Percentiles rank a stretch among this genome's conserved stretches.
These are phyloP conservation scores for Champsocephalus gunnari DNA, from an alignment of 2,797 vertebrate genomes.

Conservation along the genomic window DNA sequence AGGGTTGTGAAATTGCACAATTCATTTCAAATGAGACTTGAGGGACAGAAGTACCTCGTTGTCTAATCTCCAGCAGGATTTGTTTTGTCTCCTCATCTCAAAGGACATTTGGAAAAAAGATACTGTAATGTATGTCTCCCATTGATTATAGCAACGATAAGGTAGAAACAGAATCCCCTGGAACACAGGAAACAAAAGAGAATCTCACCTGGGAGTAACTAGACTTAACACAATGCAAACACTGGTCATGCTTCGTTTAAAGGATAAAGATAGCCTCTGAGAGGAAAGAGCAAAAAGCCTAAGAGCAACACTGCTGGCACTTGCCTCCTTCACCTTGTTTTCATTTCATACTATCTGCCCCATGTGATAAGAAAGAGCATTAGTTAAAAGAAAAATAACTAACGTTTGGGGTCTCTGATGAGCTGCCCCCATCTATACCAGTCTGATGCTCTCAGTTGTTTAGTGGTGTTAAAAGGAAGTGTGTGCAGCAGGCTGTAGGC, in stretches of 20 bases:
- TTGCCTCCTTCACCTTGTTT: slow-evolving; percentile 47
- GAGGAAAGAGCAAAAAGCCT: slow-evolving; percentile 87
- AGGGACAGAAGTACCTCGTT: slow-evolving; percentile 41
- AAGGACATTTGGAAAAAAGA: slow-evolving; percentile 48
- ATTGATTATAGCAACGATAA: slow-evolving; percentile 44
- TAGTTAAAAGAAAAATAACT: background rate
- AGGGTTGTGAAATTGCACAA: slow-evolving; percentile 21
- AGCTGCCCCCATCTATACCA: slow-evolving; percentile 18
- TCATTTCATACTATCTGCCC: slow-evolving; percentile 10
- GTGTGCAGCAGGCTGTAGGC: background rate
- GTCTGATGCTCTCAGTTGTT: background rate
- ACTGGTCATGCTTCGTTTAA: slow-evolving; percentile 93
- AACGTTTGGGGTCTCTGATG: background rate
- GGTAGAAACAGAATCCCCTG: slow-evolving; percentile 75
- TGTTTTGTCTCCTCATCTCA: slow-evolving; percentile 22
- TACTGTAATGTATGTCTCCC: slow-evolving; percentile 39
- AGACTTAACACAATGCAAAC: slow-evolving; percentile 92
- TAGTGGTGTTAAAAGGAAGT: background rate
- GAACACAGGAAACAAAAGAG: slow-evolving; percentile 97
- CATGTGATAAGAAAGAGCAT: slow-evolving; percentile 1
- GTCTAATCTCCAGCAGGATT: slow-evolving; percentile 19
- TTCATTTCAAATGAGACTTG: slow-evolving; percentile 40
- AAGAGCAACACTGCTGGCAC: slow-evolving; percentile 96
- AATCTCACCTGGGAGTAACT: slow-evolving; percentile 92
- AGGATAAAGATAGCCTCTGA: slow-evolving; percentile 85